Conservation (phyloP, 1,140 invertebrate genomes). For the Habropoda laboriosa region DNA sequence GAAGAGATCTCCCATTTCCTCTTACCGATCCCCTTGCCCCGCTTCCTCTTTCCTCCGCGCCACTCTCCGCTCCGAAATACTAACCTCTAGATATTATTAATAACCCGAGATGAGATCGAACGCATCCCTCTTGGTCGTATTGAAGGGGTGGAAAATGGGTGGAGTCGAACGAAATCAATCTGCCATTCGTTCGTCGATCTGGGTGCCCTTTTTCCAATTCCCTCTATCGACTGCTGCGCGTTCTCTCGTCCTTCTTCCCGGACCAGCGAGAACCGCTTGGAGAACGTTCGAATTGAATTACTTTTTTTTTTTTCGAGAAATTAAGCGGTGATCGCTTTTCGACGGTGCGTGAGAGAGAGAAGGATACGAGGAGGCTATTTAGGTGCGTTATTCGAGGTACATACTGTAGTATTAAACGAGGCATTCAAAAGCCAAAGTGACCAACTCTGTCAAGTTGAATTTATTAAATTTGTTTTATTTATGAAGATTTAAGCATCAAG, state of each 20-base stretch:
- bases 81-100: slow-evolving; percentile 82
- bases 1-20: slow-evolving; percentile 78
- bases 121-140: slow-evolving; percentile 67
- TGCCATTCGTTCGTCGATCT: slow-evolving; percentile 75
- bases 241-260: background rate
- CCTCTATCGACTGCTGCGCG: slow-evolving; percentile 44
- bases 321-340: background rate
- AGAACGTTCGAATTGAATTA: background rate
- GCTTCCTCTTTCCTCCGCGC: slow-evolving; percentile 27
- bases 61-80: slow-evolving; percentile 75
- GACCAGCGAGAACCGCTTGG: background rate
- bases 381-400: too few species aligned
- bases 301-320: slow-evolving; percentile 1
- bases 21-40: slow-evolving; percentile 37
- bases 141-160: slow-evolving; percentile 57
- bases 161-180: slow-evolving; percentile 78
- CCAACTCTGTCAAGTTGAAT: too few species aligned
- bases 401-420: too few species aligned
- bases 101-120: slow-evolving; percentile 81
- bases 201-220: slow-evolving; percentile 59
- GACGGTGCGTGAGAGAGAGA: too few species aligned
- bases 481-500: too few species aligned
- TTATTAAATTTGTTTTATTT: too few species aligned
- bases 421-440: too few species aligned
- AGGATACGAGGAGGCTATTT: background rate